phyloP scores from a whole-genome alignment of 2,113 vertebrate species.

The Anolis sagrei region DNA sequence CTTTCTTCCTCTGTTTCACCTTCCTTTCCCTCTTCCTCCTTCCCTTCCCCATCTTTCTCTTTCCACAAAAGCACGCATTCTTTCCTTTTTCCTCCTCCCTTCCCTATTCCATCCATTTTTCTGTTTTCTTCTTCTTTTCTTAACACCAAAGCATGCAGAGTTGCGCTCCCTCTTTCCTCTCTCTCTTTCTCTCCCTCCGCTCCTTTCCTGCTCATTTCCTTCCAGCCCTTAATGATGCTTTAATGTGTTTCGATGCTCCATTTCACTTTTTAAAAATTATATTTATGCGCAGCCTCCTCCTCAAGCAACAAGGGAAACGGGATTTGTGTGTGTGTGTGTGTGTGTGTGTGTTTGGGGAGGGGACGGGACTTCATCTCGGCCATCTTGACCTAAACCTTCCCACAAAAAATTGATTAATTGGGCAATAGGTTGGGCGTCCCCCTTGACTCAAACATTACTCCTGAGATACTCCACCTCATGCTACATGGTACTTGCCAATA shows the following conservation, averaged over 20 bases:
- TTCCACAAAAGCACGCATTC: no score
- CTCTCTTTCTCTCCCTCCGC: no score
- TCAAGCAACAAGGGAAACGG: fast-evolving
- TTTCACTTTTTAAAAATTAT: slow-evolving; percentile 62
- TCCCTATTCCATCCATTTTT: no score
- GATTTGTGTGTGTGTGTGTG: neutral
- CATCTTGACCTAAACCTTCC: no score
- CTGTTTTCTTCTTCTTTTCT: neutral
- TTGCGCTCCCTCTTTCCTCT: neutral
- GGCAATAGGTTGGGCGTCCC: neutral
- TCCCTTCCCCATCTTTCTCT: no score
- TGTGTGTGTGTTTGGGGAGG: no score
- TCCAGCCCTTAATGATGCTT: slow-evolving; percentile 50
- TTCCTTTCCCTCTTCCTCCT: neutral
- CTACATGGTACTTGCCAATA: neutral
- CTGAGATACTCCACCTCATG: fast-evolving
- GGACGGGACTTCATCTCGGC: no score
- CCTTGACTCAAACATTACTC: fast-evolving
- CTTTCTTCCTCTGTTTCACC: no score
- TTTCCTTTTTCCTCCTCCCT: no score
- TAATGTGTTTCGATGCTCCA: slow-evolving; percentile 60
- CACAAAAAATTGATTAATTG: fast-evolving
- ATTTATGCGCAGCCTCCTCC: fast-evolving
- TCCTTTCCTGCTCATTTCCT: slow-evolving; percentile 16
- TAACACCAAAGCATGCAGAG: neutral